A percentile compares a stretch with the other conserved stretches of the same genome.
Evolutionary conservation across 64 coral and sea anemone genomes (phyloP).

Genomic region (Exaiptasia diaphana): DNA sequence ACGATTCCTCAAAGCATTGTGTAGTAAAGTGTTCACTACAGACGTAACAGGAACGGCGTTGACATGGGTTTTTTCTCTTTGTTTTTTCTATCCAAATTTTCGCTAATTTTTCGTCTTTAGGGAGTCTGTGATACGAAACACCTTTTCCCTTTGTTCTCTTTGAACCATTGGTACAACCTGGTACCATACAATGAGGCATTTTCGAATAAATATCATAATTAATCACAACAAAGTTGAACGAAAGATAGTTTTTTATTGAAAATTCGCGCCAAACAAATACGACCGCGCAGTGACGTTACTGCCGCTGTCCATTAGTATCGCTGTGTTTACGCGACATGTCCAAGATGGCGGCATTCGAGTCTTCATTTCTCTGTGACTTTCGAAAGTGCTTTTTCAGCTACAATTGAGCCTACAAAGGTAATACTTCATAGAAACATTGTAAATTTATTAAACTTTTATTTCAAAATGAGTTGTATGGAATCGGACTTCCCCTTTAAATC

Average conservation of each 20-base stretch:
- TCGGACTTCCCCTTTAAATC: too few species aligned
- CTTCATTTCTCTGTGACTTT: too few species aligned
- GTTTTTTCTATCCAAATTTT: slow-evolving; percentile 24
- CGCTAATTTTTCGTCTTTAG: slow-evolving; percentile 14
- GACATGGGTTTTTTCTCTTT: neutral
- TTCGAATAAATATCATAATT: slow-evolving; percentile 8
- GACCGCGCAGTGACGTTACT: slow-evolving; percentile 20
- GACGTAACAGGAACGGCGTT: neutral
- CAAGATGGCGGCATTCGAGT: too few species aligned
- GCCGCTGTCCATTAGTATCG: too few species aligned
- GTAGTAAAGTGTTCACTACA: slow-evolving; percentile 20
- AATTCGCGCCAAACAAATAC: neutral
- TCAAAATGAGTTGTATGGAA: too few species aligned
- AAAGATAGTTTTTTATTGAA: neutral
- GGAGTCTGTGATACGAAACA: slow-evolving; percentile 32
- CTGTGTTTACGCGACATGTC: too few species aligned
- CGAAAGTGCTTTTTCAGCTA: too few species aligned
- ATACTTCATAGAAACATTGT: too few species aligned
- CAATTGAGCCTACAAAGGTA: too few species aligned
- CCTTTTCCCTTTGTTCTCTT: slow-evolving; percentile 32
- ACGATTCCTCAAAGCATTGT: slow-evolving; percentile 11
- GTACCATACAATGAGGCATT: slow-evolving; percentile 51
- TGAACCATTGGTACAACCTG: slow-evolving; percentile 36
- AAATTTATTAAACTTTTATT: too few species aligned
- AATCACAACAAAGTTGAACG: neutral